phyloP scores from a whole-genome alignment of 1,140 invertebrate species.

The Brachionus calyciflorus region DNA sequence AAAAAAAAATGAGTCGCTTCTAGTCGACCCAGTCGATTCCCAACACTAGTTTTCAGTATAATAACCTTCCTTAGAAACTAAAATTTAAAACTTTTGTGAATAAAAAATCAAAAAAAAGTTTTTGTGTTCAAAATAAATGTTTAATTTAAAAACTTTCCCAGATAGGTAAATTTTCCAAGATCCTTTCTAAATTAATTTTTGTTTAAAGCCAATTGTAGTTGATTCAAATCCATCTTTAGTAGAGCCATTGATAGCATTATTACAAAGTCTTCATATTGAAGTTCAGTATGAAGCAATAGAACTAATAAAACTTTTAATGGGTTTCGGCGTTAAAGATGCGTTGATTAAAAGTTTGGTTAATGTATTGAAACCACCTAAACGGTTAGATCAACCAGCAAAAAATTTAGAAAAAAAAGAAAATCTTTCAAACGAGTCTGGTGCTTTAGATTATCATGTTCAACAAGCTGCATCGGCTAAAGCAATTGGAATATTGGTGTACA shows the following conservation, averaged over 20 bases:
- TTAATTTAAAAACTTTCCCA: too few species aligned
- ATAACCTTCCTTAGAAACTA: too few species aligned
- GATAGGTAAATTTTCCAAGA: too few species aligned
- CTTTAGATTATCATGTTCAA: conserved; percentile 52
- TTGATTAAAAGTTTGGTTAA: conserved; percentile 56
- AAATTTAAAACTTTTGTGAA: too few species aligned
- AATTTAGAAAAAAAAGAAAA: conserved; percentile 48
- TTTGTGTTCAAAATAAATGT: too few species aligned
- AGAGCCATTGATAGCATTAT: conserved; percentile 55
- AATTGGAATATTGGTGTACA: conserved; percentile 53
- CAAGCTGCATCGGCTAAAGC: conserved; percentile 61
- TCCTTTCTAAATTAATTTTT: background rate
- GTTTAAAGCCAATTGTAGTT: conserved; percentile 54
- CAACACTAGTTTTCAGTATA: too few species aligned
- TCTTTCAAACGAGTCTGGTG: background rate
- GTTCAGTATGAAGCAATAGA: conserved; percentile 62
- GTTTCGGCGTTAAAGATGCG: conserved; percentile 54
- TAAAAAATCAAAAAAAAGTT: too few species aligned
- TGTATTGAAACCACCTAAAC: conserved; percentile 55
- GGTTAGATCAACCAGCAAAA: conserved; percentile 52
- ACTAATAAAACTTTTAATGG: conserved; percentile 58
- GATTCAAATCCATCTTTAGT: conserved; percentile 56
- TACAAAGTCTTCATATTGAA: conserved; percentile 58
- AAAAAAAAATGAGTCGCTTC: too few species aligned
- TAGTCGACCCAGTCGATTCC: too few species aligned